Conservation (phyloP, 1,140 invertebrate species). For the Leucophenga varia region DNA sequence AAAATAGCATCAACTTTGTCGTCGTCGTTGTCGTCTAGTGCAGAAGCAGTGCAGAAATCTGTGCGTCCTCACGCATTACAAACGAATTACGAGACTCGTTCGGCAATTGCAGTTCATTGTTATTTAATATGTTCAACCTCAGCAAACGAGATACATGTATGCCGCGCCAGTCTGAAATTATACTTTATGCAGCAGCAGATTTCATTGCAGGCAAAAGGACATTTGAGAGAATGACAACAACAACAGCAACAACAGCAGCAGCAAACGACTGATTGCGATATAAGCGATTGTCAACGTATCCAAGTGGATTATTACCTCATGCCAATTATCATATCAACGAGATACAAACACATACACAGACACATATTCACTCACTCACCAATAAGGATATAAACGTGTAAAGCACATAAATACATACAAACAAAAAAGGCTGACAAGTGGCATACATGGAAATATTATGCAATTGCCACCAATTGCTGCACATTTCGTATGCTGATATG, state of each 20-base stretch:
- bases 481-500: too few relatives aligned
- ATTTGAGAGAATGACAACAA: too few relatives aligned
- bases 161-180: conserved; percentile 31
- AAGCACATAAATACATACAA: conserved; percentile 15
- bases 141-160: conserved; percentile 8
- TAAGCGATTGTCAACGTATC: conserved; percentile 54
- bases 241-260: conserved; percentile 13
- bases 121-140: conserved; percentile 48
- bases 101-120: conserved; percentile 53
- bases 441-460: conserved; percentile 14
- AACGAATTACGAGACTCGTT: conserved; percentile 49
- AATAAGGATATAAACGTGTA: too few relatives aligned
- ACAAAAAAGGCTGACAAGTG: conserved; percentile 31
- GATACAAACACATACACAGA: conserved; percentile 27
- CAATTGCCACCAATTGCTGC: conserved; percentile 36
- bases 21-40: too few relatives aligned
- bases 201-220: too few relatives aligned
- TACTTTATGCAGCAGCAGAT: conserved; percentile 35
- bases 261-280: conserved; percentile 51
- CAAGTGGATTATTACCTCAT: conserved; percentile 54
- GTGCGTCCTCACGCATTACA: conserved; percentile 53
- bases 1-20: too few relatives aligned
- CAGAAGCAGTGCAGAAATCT: too few relatives aligned
- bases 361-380: too few relatives aligned
- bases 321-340: conserved; percentile 54